A percentile compares a stretch with the other conserved stretches of the same genome.
These are phyloP conservation scores for Embidobia sp. DNA, from an alignment of 2,888 invertebrate genomes.

Conservation along the genomic window DNA sequence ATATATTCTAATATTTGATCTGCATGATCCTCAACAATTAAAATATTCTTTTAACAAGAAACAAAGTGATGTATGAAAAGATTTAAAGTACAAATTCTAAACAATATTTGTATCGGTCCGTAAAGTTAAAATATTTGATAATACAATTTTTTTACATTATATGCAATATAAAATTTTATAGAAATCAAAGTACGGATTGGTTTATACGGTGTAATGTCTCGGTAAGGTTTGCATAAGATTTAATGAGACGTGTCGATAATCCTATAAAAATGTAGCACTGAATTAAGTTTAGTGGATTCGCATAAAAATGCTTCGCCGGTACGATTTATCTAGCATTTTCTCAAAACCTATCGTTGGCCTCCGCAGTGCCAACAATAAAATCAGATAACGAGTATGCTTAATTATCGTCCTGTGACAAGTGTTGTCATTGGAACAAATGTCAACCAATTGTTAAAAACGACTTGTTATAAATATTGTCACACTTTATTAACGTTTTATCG, in stretches of 20 bases:
- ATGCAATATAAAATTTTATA: too few species aligned
- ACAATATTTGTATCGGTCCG: too few species aligned
- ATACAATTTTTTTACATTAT: too few species aligned
- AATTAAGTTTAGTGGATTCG: conserved; percentile 10
- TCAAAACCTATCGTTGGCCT: too few species aligned
- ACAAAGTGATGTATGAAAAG: too few species aligned
- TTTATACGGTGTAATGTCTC: too few species aligned
- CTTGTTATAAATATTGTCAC: background rate
- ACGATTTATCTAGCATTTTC: conserved; percentile 31
- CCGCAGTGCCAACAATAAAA: conserved; percentile 13
- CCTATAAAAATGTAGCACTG: background rate
- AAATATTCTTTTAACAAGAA: too few species aligned
- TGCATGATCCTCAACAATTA: too few species aligned
- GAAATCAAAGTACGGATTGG: too few species aligned
- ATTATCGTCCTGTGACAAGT: conserved; percentile 32
- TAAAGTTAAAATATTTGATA: too few species aligned
- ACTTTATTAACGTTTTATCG: background rate
- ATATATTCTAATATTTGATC: too few species aligned
- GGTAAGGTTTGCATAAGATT: conserved; percentile 15
- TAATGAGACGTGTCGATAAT: background rate
- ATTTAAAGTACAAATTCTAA: too few species aligned
- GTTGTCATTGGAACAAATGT: conserved; percentile 15
- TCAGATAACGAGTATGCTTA: conserved; percentile 30
- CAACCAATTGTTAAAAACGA: background rate
- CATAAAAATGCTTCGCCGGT: conserved; percentile 19